Percentiles rank a stretch among this genome's conserved stretches.
phyloP scores from a whole-genome alignment of 2,797 vertebrate genomes.

The Anableps anableps region DNA sequence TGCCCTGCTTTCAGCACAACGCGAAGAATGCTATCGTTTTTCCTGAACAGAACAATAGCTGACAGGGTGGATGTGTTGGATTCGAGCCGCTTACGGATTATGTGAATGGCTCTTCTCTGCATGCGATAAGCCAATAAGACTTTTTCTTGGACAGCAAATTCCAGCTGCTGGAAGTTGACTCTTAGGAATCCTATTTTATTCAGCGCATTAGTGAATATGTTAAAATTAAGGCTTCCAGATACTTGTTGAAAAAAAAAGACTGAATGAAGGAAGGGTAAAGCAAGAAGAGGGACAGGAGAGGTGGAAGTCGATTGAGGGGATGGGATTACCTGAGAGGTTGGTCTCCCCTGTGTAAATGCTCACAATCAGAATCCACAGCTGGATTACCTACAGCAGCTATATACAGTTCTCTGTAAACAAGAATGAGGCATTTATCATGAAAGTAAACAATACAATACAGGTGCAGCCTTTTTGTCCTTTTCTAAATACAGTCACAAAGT shows the following conservation, averaged over 20 bases:
- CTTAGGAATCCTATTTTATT: slow-evolving; percentile 58
- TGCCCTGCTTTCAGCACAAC: slow-evolving; percentile 41
- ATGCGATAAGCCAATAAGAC: slow-evolving; percentile 71
- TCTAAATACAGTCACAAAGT: background rate
- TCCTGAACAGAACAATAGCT: slow-evolving; percentile 66
- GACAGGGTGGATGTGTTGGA: slow-evolving; percentile 74
- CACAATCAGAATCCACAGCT: slow-evolving; percentile 27
- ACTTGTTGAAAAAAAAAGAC: slow-evolving; percentile 20
- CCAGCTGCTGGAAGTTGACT: slow-evolving; percentile 54
- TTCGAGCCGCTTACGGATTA: slow-evolving; percentile 73
- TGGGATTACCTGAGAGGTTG: slow-evolving; percentile 38
- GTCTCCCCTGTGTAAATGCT: slow-evolving; percentile 16
- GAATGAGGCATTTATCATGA: slow-evolving; percentile 29
- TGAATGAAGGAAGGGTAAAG: slow-evolving; percentile 2
- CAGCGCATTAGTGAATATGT: slow-evolving; percentile 43
- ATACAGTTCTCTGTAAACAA: slow-evolving; percentile 32
- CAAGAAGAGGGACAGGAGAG: slow-evolving; percentile 1
- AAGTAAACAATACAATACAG: slow-evolving; percentile 23
- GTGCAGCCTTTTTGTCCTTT: background rate
- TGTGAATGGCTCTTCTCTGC: slow-evolving; percentile 70
- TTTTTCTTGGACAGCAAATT: slow-evolving; percentile 64
- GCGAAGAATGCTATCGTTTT: slow-evolving; percentile 35
- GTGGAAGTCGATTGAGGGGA: slow-evolving; percentile 3
- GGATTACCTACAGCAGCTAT: slow-evolving; percentile 36
- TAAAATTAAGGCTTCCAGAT: slow-evolving; percentile 48